Percentiles rank a stretch among this genome's conserved stretches.
phyloP scores from a whole-genome alignment of 2,888 invertebrate genomes.

The Clistopyga incitator region DNA sequence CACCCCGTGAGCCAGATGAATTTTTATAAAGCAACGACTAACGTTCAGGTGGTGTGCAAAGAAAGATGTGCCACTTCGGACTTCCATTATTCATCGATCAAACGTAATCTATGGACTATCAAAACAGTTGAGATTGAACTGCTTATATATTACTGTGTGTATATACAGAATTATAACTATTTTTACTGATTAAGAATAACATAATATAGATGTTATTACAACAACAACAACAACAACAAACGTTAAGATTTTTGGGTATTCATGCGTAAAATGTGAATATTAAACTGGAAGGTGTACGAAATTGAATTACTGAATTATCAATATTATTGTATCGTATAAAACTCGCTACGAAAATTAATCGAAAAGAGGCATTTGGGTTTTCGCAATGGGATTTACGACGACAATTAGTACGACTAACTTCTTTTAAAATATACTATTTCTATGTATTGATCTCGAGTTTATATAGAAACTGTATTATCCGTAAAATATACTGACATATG shows the following conservation, averaged over 20 bases:
- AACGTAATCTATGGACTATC: background rate
- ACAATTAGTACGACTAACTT: background rate
- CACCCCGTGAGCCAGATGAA: conserved; percentile 95
- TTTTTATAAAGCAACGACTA: conserved; percentile 87
- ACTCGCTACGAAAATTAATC: conserved; percentile 8
- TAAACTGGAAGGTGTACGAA: conserved; percentile 17
- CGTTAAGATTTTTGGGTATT: background rate
- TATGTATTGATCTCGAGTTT: conserved; percentile 33
- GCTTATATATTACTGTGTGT: conserved; percentile 43
- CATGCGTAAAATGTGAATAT: conserved; percentile 28
- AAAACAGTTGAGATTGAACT: conserved; percentile 27
- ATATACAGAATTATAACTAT: conserved; percentile 45
- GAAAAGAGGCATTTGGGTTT: conserved; percentile 24
- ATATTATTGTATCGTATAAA: conserved; percentile 15
- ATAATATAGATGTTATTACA: conserved; percentile 4
- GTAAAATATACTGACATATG: conserved; percentile 45
- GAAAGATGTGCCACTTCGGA: conserved; percentile 31
- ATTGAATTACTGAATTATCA: conserved; percentile 16
- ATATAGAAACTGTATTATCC: conserved; percentile 46
- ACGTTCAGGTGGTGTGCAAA: conserved; percentile 22
- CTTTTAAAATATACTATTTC: conserved; percentile 22
- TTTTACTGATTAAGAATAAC: conserved; percentile 24
- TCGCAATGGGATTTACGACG: conserved; percentile 29
- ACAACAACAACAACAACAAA: too few relatives aligned
- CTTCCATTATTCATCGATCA: conserved; percentile 41